Evolutionary conservation across 2,797 vertebrate species (phyloP), one percentile per base, ranked within the genome.

Genomic region (Poeciliopsis gracilis): DNA sequence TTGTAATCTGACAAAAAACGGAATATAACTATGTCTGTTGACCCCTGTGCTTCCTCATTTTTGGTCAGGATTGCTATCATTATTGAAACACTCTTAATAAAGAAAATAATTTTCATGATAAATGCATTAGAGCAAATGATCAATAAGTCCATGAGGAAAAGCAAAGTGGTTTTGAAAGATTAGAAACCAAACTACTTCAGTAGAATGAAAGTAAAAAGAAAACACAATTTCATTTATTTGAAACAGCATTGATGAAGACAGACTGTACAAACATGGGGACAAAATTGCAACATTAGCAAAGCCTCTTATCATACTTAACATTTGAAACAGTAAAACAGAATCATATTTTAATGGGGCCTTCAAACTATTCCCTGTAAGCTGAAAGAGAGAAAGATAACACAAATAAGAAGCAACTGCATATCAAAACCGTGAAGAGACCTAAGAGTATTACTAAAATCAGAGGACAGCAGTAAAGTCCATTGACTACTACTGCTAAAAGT

Each of bases 311-410:
- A 3, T 57, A 76, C 23, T 25, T 82, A 69, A 80, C 72, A 66
- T 72, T 77, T 85, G 59, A 83, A 79, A 80, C 81, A 87, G 5
- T 67, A 81, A 78, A 80, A 77, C 57, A 45, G 57, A 77, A 45
- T 77, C 63, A 49, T 16, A 66, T 66, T 61, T 76, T 30, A 51
- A 43, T 66, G 28, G 75, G n/a, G n/a, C 51, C 33, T 75, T 66
- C 71, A 49, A 80, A 38, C 33, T 77, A 43, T 4, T 49, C 20
- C 23, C 9, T 45, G 43, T 38, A 61, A 72, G 28, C 33, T 20
- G 8, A 47, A 38, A 77, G 13, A 66, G 4, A 82, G 53, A 7
- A 53, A 23, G 43, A 67, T 4, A 36, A 53, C 5, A 55, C 28
- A 76, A 43, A 46, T 28, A 53, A 80, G 67, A 30, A 45, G 63